A percentile compares a stretch with the other conserved stretches of the same genome.
Evolutionary conservation across 2,113 vertebrate genomes (phyloP).

Genomic region (Sinocyclocheilus grahami): DNA sequence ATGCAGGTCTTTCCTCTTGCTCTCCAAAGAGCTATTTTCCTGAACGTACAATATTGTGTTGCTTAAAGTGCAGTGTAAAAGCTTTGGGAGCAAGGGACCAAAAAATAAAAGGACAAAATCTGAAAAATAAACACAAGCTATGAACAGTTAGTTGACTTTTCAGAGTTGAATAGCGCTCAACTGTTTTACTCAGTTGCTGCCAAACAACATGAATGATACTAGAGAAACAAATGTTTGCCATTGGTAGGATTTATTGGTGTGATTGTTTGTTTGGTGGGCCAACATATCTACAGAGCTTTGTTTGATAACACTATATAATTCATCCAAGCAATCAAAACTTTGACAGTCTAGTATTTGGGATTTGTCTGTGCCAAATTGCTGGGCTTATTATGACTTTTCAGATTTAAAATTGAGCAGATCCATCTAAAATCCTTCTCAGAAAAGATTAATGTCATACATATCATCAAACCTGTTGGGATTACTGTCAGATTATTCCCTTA

Average conservation of each 20-base stretch:
- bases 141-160: not conserved
- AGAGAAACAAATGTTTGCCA: slow-evolving; percentile 2
- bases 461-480: slow-evolving; percentile 55
- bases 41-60: slow-evolving; percentile 1
- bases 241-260: slow-evolving; percentile 13
- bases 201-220: not conserved
- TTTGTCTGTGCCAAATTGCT: not conserved
- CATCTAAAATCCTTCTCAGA: slow-evolving; percentile 53
- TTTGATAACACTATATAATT: slow-evolving; percentile 34
- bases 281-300: slow-evolving; percentile 19
- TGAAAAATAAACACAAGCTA: slow-evolving; percentile 33
- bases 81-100: slow-evolving; percentile 10
- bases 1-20: slow-evolving; percentile 11
- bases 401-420: slow-evolving; percentile 57
- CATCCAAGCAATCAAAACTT: slow-evolving; percentile 35
- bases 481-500: slow-evolving; percentile 58
- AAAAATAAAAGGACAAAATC: slow-evolving; percentile 3
- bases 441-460: slow-evolving; percentile 56
- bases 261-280: not conserved
- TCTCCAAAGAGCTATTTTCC: slow-evolving; percentile 43
- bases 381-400: slow-evolving; percentile 52
- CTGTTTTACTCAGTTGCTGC: not conserved
- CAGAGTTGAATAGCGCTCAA: not conserved
- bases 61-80: slow-evolving; percentile 43
- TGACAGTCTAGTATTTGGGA: slow-evolving; percentile 50